Conservation (phyloP, 2,797 vertebrate species). For the Phoeniculus purpureus region DNA sequence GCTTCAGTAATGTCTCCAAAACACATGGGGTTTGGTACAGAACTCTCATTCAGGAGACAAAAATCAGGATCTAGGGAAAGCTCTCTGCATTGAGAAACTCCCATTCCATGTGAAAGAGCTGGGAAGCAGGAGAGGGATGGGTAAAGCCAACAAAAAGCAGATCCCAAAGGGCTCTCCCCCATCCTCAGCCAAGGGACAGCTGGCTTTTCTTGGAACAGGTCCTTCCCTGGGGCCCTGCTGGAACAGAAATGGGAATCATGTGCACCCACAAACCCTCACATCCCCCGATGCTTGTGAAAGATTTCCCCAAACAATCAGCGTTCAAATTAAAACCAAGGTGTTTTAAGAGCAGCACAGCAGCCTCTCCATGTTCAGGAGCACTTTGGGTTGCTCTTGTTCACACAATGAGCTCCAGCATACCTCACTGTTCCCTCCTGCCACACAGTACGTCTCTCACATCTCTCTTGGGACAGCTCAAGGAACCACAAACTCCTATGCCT, state of each 20-base stretch:
- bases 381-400: too few species aligned
- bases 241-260: neutral
- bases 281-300: too few species aligned
- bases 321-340: too few species aligned
- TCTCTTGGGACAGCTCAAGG: neutral
- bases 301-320: too few species aligned
- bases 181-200: neutral
- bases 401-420: neutral
- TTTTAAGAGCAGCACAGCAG: too few species aligned
- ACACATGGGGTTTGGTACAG: neutral
- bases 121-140: neutral
- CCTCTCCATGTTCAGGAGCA: too few species aligned
- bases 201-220: neutral
- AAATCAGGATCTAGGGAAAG: neutral
- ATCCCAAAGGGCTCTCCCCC: neutral
- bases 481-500: neutral
- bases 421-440: neutral
- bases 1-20: neutral
- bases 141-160: neutral
- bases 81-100: neutral
- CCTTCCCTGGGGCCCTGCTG: neutral
- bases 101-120: neutral
- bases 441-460: neutral
- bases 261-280: neutral
- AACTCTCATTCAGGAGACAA: neutral